These are phyloP conservation scores for Cheilosia urbana DNA, from an alignment of 2,888 invertebrate genomes.

Conservation along the genomic window DNA sequence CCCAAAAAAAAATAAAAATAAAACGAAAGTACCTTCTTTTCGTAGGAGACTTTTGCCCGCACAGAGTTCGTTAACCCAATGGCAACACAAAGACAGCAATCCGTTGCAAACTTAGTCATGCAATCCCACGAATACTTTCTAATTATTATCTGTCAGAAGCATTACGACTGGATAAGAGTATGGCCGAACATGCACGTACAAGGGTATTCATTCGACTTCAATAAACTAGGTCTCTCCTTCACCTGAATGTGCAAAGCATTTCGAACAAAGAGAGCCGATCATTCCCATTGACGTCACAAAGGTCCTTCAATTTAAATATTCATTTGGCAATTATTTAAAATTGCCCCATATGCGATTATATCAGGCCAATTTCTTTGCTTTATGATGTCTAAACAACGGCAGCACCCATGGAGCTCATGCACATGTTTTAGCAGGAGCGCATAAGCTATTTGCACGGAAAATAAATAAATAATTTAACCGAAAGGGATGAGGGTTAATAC, in stretches of 20 bases:
- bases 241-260: conserved; percentile 34
- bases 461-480: conserved; percentile 63
- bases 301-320: conserved; percentile 70
- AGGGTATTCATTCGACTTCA: conserved; percentile 27
- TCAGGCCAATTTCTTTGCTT: conserved; percentile 39
- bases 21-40: neutral
- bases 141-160: conserved; percentile 28
- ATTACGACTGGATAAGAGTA: conserved; percentile 10
- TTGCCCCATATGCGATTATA: conserved; percentile 62
- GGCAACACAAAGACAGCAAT: neutral
- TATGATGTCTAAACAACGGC: conserved; percentile 35
- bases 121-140: conserved; percentile 13
- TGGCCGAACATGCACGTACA: neutral
- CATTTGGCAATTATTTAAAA: conserved; percentile 70
- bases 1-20: neutral
- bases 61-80: conserved; percentile 53
- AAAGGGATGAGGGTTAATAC: conserved; percentile 40
- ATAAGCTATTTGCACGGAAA: conserved; percentile 54
- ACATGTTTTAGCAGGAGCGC: conserved; percentile 14
- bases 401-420: conserved; percentile 10
- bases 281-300: conserved; percentile 62
- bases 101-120: neutral
- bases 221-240: conserved; percentile 45
- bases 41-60: conserved; percentile 17
- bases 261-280: conserved; percentile 44